Base-by-base conservation (phyloP, 1,140 invertebrate species). In the Cardiocondyla obscurior region DNA sequence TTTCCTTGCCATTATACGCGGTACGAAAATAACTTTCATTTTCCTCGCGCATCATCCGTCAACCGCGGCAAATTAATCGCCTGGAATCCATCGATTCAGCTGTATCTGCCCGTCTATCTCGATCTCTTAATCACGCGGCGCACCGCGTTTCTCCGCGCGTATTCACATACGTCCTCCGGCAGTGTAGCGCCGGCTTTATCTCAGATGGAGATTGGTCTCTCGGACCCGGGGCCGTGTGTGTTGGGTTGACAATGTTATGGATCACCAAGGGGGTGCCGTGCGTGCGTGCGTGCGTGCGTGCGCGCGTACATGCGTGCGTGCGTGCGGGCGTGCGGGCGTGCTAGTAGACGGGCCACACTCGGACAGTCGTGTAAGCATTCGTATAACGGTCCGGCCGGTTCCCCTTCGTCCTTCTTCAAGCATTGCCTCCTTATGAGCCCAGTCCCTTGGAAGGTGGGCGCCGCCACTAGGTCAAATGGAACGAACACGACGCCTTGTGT, bases 181-280 rank as follows among this genome's bases (percentile, higher is more conserved):
- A 49, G 67, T 77, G 33, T 81, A 84, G 76, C 65, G 77, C 64
- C 82, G 39, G 65, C n/a, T 70, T 88, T 88, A 88, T 88, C 87
- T 81, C 28, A 81, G 84, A 88, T 83, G 72, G 69, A 88, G 91
- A 92, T 90, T 91, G 88, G 77, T 81, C 62, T 81, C 62, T 57
- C 65, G 51, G 65, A 44, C 55, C 46, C n/a, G n/a, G 74, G 60
- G 51, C 51, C 84, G 89, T 85, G 85, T 88, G 87, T 49, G 55
- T 88, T 73, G 84, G 76, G 84, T 89, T 92, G 91, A 92, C 90
- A 92, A 70, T 79, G 86, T 92, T 93, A 92, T 93, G 92, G 90
- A 93, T 93, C 90, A 92, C 90, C 86, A 36, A 69, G 77, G 82
- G 69, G 51, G 73, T 44, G n/a, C 19, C n/a, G 85, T 89, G 81